Base-by-base conservation (phyloP, 2,113 vertebrate species). In the Oryzias javanicus region DNA sequence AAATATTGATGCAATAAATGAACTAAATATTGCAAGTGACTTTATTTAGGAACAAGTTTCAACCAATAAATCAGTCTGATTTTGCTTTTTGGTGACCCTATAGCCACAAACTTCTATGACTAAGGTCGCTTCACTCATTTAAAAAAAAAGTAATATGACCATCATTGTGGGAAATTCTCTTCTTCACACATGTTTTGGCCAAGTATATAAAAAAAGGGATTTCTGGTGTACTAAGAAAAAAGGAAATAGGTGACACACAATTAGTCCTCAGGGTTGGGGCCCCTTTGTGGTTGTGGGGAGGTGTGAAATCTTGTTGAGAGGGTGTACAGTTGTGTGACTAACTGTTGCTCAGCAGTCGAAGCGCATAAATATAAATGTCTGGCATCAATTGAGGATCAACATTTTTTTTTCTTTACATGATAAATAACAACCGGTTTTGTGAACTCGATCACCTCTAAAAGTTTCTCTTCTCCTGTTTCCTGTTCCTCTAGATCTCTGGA, bases 401-500 rank as follows among this genome's bases (percentile, higher is more conserved):
- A n/a, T n/a, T 2, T 22, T 22, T 22, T 22, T 3, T 22, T 22
- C 22, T 22, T 22, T 22, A 22, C 3, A 22, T 62, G 54, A 74
- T 55, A 22, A 50, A 35, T 35, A 35, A 35, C 35, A 35, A 35
- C 8, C 29, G 0, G 35, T 12, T 35, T 35, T 35, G 10, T 35
- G 35, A 35, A 4, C 49, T 25, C 53, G 16, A 49, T n/a, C 44
- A 54, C 5, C 2, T 3, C 49, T 74, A 52, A 81, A 22, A 19
- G 18, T 18, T 19, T 55, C 5, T 47, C 17, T 49, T 40, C 18
- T 63, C 1, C 75, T 74, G 76, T 41, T 47, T 60, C 54, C 64
- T 80, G 44, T 76, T 65, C 49, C 68, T 49, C 52, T 29, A 91
- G 90, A 86, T 70, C 55, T 70, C 51, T 76, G 67, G 81, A 92